Conservation (phyloP, 2,113 vertebrate species). For the Ploceus nigricollis region DNA sequence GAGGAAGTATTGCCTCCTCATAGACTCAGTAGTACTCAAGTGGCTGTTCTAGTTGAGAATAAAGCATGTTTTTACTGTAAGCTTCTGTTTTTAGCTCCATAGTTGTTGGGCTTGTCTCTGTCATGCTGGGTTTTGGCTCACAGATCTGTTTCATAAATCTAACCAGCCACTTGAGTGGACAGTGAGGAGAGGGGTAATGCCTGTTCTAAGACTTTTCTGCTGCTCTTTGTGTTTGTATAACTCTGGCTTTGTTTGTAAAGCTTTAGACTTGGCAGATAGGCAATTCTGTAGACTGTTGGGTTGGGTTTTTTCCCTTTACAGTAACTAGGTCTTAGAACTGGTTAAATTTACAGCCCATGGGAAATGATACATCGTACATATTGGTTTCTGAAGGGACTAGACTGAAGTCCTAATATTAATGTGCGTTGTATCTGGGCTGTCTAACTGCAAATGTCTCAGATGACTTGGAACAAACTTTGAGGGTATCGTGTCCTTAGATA, state of each 20-base stretch:
- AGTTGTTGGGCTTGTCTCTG: background rate
- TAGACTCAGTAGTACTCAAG: background rate
- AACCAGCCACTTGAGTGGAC: background rate
- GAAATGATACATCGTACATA: background rate
- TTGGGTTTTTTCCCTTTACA: background rate
- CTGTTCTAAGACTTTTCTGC: background rate
- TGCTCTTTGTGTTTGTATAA: background rate
- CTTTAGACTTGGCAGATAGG: background rate
- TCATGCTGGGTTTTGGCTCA: background rate
- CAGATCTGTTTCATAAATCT: background rate
- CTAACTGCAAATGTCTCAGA: background rate
- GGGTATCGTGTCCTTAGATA: conserved; percentile 2
- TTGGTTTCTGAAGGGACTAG: background rate
- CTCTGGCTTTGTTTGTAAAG: conserved; percentile 22
- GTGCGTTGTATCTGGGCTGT: background rate
- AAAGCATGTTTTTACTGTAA: background rate
- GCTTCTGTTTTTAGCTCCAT: background rate
- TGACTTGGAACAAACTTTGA: conserved; percentile 31
- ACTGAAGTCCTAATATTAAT: background rate
- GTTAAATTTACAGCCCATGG: background rate
- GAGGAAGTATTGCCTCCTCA: background rate
- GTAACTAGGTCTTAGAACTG: background rate
- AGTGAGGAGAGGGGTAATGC: background rate
- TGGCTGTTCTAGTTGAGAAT: background rate
- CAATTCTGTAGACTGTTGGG: background rate